phyloP scores from a whole-genome alignment of 2,797 vertebrate species.

The Cossypha polioptera region DNA sequence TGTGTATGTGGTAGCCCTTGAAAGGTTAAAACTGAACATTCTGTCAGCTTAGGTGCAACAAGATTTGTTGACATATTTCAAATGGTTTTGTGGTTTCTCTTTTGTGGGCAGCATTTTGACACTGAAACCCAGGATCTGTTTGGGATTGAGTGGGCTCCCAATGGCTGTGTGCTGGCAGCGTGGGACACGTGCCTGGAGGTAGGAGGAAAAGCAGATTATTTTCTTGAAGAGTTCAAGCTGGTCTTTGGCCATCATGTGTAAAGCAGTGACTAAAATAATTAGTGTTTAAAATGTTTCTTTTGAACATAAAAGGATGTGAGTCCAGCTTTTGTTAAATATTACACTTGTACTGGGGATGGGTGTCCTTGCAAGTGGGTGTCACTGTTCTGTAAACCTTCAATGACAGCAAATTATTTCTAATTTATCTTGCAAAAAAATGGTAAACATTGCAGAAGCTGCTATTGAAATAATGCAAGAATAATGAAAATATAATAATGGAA shows the following conservation, averaged over 20 bases:
- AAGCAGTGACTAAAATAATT: neutral
- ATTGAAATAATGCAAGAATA: neutral
- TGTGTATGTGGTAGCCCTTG: neutral
- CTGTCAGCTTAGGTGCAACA: neutral
- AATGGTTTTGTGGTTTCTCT: neutral
- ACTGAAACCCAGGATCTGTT: slow-evolving; percentile 92
- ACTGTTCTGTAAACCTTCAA: neutral
- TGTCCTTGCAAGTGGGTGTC: neutral
- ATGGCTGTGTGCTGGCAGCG: slow-evolving; percentile 90
- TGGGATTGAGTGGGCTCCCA: slow-evolving; percentile 95
- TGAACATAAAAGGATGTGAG: neutral
- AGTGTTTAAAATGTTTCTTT: neutral
- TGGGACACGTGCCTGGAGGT: slow-evolving; percentile 97
- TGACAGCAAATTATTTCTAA: neutral
- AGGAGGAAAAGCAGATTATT: neutral
- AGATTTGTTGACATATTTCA: neutral
- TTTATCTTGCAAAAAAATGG: neutral
- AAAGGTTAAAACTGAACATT: neutral
- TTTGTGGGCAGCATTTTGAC: slow-evolving; percentile 87
- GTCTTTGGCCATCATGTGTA: neutral
- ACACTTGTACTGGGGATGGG: neutral
- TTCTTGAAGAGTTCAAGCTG: neutral
- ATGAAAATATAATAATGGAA: neutral
- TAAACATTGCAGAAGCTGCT: neutral
- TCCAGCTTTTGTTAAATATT: neutral